Evolutionary conservation across 2,888 invertebrate species (phyloP).

Genomic region (Notocelia uddmanniana): DNA sequence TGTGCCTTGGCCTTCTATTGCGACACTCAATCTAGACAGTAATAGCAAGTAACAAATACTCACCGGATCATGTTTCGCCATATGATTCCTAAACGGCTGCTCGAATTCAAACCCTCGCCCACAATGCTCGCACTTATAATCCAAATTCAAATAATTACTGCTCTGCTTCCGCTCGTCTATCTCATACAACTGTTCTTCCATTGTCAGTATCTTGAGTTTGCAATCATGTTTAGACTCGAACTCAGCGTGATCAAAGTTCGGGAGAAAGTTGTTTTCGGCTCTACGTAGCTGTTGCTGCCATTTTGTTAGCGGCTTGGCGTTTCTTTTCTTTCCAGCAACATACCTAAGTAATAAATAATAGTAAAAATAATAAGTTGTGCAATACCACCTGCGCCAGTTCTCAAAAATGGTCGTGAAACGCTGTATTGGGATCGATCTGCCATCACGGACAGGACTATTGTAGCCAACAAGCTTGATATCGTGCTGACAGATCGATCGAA

Average conservation of each 20-base stretch:
- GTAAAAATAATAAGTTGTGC: no score
- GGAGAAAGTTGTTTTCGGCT: constrained; percentile 35
- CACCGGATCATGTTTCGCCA: constrained; percentile 55
- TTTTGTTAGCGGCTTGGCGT: constrained; percentile 30
- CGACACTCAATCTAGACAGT: no score
- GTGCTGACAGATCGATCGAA: no score
- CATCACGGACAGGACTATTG: no score
- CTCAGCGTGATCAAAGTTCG: constrained; percentile 17
- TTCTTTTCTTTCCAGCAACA: constrained; percentile 31
- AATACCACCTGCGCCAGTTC: no score
- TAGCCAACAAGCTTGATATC: no score
- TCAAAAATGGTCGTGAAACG: no score
- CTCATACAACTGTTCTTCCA: constrained; percentile 53
- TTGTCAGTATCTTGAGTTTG: constrained; percentile 47
- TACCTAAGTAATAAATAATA: neutral
- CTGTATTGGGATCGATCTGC: no score
- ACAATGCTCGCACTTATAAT: constrained; percentile 55
- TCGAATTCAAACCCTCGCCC: constrained; percentile 54
- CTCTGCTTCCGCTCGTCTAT: constrained; percentile 52
- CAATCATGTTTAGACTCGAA: constrained; percentile 53
- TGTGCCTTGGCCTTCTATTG: no score
- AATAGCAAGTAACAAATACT: neutral
- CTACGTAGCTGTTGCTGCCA: constrained; percentile 30
- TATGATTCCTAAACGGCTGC: constrained; percentile 53
- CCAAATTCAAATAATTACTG: constrained; percentile 51